Conservation (phyloP, 2,888 invertebrate genomes). For the Dasypogon diadema region DNA sequence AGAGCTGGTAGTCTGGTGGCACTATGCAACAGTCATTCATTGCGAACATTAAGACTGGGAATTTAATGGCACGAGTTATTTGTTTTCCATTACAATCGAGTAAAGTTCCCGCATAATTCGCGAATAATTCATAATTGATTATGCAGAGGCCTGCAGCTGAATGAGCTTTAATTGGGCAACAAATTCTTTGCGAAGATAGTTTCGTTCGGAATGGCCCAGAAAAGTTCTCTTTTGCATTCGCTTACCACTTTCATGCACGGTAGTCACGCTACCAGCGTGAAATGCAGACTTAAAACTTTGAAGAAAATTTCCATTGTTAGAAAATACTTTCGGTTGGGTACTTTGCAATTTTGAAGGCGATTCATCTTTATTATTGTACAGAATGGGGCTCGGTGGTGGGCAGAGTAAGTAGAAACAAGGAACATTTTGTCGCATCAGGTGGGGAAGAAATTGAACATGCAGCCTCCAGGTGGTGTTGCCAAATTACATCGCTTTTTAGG, state of each 20-base stretch:
- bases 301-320: constrained; percentile 23
- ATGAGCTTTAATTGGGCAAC: constrained; percentile 23
- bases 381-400: neutral
- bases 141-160: neutral
- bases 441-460: too few relatives aligned
- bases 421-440: too few relatives aligned
- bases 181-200: constrained; percentile 17
- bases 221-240: constrained; percentile 29
- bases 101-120: constrained; percentile 10
- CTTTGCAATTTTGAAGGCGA: constrained; percentile 19
- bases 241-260: neutral
- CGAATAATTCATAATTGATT: constrained; percentile 30
- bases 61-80: neutral
- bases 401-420: too few relatives aligned
- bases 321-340: constrained; percentile 16
- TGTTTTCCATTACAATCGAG: neutral
- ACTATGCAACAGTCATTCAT: too few relatives aligned
- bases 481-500: too few relatives aligned
- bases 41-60: neutral
- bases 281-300: neutral
- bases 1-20: neutral
- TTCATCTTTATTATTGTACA: constrained; percentile 16
- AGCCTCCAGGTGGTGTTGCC: too few relatives aligned
- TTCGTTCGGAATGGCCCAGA: constrained; percentile 17
- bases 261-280: neutral